Evolutionary conservation across 37 sponge, comb jelly and placozoan genomes (phyloP).

Genomic region (Tethya wilhelma): DNA sequence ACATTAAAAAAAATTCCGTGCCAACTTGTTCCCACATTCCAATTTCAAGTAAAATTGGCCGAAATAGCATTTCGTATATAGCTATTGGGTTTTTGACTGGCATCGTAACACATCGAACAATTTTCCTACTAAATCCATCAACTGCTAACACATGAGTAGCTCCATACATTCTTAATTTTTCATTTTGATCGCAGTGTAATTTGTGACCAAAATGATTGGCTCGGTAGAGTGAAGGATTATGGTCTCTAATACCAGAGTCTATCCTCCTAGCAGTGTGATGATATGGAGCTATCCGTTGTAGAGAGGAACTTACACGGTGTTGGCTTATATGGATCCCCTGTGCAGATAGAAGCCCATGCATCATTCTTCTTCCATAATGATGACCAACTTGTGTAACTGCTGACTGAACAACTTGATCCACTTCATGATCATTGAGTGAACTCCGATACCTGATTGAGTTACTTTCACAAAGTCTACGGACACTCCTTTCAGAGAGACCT

Average conservation of each 20-base stretch:
- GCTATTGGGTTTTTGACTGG: slow-evolving; percentile 61
- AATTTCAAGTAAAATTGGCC: slow-evolving; percentile 53
- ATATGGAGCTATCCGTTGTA: not conserved
- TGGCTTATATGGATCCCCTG: slow-evolving; percentile 7
- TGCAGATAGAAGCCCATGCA: slow-evolving; percentile 22
- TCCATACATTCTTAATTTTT: slow-evolving; percentile 73
- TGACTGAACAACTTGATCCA: not conserved
- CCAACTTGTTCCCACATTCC: slow-evolving; percentile 81
- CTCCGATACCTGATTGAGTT: not conserved
- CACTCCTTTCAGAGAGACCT: slow-evolving; percentile 2
- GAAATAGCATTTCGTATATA: slow-evolving; percentile 36
- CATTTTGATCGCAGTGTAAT: slow-evolving; percentile 74
- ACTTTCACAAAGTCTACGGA: slow-evolving; percentile 10
- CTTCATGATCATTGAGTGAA: not conserved
- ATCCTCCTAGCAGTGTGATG: not conserved
- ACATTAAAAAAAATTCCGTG: slow-evolving; percentile 48
- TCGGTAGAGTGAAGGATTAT: slow-evolving; percentile 59
- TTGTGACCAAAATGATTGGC: slow-evolving; percentile 71
- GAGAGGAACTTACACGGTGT: not conserved
- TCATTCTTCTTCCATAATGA: slow-evolving; percentile 31
- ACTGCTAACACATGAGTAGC: slow-evolving; percentile 55
- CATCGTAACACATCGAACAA: slow-evolving; percentile 54
- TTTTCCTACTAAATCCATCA: slow-evolving; percentile 66
- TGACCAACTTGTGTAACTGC: not conserved
- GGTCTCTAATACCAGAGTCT: not conserved